Percentiles rank a stretch among this genome's conserved stretches.
Conservation (phyloP, 2,888 invertebrate genomes). For the Timema cristinae region DNA sequence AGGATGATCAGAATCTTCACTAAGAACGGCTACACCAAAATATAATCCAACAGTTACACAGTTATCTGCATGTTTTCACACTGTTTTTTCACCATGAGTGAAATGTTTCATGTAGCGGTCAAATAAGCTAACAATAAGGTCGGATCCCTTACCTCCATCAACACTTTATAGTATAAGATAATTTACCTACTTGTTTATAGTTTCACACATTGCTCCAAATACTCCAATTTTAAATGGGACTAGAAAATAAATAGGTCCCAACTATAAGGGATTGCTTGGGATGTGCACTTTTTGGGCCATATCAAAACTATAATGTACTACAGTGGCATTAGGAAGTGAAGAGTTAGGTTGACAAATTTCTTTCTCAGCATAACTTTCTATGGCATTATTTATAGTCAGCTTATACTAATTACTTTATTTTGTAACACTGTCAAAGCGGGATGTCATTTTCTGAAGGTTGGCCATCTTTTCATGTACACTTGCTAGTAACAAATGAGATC, state of each 20-base stretch:
- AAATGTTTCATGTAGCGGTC: neutral
- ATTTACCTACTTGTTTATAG: constrained; percentile 21
- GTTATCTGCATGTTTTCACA: constrained; percentile 19
- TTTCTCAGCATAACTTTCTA: no score
- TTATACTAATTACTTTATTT: constrained; percentile 16
- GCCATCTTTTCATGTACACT: neutral
- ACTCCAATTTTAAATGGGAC: constrained; percentile 29
- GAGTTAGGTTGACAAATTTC: no score
- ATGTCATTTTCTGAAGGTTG: neutral
- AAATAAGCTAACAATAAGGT: neutral
- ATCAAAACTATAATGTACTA: constrained; percentile 28
- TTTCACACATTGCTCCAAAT: constrained; percentile 28
- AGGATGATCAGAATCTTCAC: no score
- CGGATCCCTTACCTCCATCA: neutral
- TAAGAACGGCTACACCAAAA: no score
- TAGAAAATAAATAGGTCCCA: constrained; percentile 28
- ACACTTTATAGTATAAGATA: constrained; percentile 26
- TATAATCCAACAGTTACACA: no score
- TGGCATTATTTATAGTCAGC: neutral
- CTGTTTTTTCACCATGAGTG: constrained; percentile 20
- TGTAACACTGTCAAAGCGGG: neutral
- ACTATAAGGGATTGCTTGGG: constrained; percentile 27
- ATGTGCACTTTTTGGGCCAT: constrained; percentile 30
- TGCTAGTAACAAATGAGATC: neutral
- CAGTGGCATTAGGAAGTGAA: constrained; percentile 17